Evolutionary conservation across 2,888 invertebrate genomes (phyloP), one percentile per base, ranked within the genome.

Genomic region (Quadriops clusia): DNA sequence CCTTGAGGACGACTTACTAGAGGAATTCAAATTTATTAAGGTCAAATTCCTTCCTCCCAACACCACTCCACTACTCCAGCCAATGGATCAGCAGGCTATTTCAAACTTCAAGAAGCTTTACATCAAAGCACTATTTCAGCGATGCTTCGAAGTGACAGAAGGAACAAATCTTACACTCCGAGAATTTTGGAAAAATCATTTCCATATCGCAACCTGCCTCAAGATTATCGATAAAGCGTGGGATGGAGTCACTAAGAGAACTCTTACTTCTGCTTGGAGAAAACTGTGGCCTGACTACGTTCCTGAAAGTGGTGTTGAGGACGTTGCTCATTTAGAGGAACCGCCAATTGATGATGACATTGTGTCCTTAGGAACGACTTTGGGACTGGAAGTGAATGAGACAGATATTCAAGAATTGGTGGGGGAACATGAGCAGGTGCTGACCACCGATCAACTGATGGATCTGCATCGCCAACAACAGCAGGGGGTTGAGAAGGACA

Each of bases 11-110:
- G 36, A 41, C 17, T 25, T 42, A 8, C 34, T 37, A 23, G 33
- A 36, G 14, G 40, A 36, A 34, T 31, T 28, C 5, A 27, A 35
- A 10, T 42, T 37, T 16, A 36, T 38, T 23, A 25, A 36, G 25
- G 34, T 40, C 16, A 36, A 30, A 18, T 43, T 34, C 32, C 26
- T 43, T 21, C 40, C 37, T 18, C 36, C 40, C 35, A 43, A 43
- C 38, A 45, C 43, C 36, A 43, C 38, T 43, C 43, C 36, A 46
- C 46, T 41, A 26, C 14, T 52, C 6, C 48, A 50, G 40, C 42
- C 44, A 7, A 42, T 51, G 40, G 44, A 51, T 26, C 46, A 47
- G 33, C 46, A 47, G 33, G 40, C 45, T 3, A 40, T 42, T 34
- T 32, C 34, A 4, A 46, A 42, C 26, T 46, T 47, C 26, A 48